Conservation (phyloP, 2,797 vertebrate genomes). For the Chelmon rostratus region DNA sequence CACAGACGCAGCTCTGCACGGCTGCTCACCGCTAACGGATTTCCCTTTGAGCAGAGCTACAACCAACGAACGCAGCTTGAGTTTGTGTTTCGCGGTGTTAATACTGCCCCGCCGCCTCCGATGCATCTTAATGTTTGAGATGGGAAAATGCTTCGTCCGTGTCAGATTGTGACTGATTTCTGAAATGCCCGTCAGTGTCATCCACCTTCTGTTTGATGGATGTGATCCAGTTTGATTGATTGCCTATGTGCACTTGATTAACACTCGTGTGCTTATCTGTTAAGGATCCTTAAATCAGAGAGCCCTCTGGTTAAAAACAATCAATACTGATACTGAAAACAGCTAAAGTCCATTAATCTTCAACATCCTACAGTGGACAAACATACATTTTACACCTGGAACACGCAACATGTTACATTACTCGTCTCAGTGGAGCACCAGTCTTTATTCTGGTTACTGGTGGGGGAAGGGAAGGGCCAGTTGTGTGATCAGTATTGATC, state of each 20-base stretch:
- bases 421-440: neutral
- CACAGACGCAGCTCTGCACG: neutral
- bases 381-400: neutral
- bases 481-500: conserved; percentile 75
- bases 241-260: neutral
- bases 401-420: neutral
- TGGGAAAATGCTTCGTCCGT: conserved; percentile 2
- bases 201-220: conserved; percentile 1
- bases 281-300: neutral
- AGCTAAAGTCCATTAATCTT: neutral
- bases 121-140: neutral
- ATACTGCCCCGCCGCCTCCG: neutral
- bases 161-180: neutral
- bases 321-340: neutral
- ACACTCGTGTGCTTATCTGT: neutral
- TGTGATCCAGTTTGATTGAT: conserved; percentile 26
- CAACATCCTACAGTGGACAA: neutral
- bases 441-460: conserved; percentile 19
- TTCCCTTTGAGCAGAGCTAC: conserved; percentile 36
- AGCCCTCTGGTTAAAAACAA: neutral
- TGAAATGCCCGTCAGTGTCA: neutral
- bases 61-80: conserved; percentile 21
- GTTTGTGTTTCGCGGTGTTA: neutral
- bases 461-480: conserved; percentile 35
- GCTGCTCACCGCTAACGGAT: conserved; percentile 5